Evolutionary conservation across 2,888 invertebrate genomes (phyloP).

Genomic region (Chrysolina haemoptera): DNA sequence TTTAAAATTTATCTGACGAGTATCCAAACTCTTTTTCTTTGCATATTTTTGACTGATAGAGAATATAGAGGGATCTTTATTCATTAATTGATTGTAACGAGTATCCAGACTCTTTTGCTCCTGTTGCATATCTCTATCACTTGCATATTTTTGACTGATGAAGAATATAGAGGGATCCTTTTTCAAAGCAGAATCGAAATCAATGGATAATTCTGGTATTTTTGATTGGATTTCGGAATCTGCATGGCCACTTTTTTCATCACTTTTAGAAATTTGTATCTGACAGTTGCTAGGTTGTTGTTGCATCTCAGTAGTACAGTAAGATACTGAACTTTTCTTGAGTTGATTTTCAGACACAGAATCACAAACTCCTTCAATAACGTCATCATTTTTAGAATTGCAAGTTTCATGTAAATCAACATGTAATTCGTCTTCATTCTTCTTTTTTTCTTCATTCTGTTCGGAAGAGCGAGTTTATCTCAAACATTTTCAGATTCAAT

Average conservation of each 20-base stretch:
- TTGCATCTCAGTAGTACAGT: not conserved
- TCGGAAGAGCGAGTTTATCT: not conserved
- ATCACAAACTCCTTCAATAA: not conserved
- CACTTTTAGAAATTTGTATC: not conserved
- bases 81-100: not conserved
- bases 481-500: not conserved
- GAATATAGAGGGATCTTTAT: constrained; percentile 7
- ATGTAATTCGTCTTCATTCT: not conserved
- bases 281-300: not conserved
- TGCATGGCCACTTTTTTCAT: not conserved
- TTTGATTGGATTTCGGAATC: not conserved
- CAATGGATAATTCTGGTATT: not conserved
- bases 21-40: too few relatives aligned
- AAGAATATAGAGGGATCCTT: constrained; percentile 4
- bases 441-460: constrained; percentile 1
- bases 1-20: not conserved
- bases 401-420: not conserved
- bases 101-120: not conserved
- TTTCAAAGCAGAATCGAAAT: constrained; percentile 6
- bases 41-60: constrained; percentile 9
- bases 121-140: not conserved
- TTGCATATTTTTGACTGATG: constrained; percentile 10
- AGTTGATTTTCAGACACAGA: not conserved
- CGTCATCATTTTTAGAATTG: not conserved
- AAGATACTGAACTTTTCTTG: not conserved